Evolutionary conservation across 1,140 invertebrate genomes (phyloP).

Genomic region (Xylocopa sonorina): DNA sequence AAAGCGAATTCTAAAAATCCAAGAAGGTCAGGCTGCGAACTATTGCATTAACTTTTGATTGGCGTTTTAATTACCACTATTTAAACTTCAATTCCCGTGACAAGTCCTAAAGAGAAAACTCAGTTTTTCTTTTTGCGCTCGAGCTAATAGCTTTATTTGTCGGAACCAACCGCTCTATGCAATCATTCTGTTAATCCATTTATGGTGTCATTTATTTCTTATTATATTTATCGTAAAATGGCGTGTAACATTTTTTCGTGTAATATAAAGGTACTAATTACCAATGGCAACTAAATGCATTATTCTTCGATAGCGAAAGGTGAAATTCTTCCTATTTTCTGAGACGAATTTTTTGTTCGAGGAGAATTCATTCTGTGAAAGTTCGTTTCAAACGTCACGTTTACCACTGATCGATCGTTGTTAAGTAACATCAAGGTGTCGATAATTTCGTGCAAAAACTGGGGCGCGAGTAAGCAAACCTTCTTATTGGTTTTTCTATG

Average conservation of each 20-base stretch:
- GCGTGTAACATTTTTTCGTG: not conserved
- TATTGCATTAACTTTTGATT: constrained; percentile 9
- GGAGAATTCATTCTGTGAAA: not conserved
- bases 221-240: not conserved
- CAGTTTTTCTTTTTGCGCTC: not conserved
- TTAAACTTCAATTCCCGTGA: constrained; percentile 13
- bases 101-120: not conserved
- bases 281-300: too few relatives aligned
- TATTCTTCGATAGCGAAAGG: too few relatives aligned
- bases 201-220: not conserved
- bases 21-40: not conserved
- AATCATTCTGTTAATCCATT: too few relatives aligned
- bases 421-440: constrained; percentile 52
- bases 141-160: not conserved
- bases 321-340: not conserved
- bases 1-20: constrained; percentile 6
- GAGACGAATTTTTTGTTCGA: not conserved
- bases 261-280: too few relatives aligned
- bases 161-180: not conserved
- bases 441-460: constrained; percentile 61
- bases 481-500: constrained; percentile 39
- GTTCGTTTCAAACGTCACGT: constrained; percentile 22
- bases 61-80: constrained; percentile 10
- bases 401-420: constrained; percentile 41
- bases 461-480: constrained; percentile 29